phyloP scores from a whole-genome alignment of 1,140 invertebrate species.

The Drosophila micromelanica region DNA sequence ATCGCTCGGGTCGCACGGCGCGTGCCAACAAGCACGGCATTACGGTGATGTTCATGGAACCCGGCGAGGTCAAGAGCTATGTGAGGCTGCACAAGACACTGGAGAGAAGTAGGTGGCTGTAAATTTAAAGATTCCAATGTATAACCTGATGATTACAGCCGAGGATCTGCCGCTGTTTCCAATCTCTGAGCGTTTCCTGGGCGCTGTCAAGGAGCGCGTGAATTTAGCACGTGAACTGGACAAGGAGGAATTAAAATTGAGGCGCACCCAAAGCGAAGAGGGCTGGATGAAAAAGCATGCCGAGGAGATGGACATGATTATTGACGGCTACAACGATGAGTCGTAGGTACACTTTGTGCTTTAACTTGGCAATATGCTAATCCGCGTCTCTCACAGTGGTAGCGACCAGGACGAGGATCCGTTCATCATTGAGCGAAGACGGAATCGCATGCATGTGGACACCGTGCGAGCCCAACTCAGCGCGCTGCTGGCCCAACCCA shows the following conservation, averaged over 20 bases:
- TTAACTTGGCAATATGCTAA: not conserved
- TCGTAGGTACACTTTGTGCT: slow-evolving; percentile 35
- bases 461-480: slow-evolving; percentile 86
- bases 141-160: slow-evolving; percentile 85
- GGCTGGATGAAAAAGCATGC: slow-evolving; percentile 92
- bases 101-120: slow-evolving; percentile 88
- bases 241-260: slow-evolving; percentile 88
- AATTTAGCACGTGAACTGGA: slow-evolving; percentile 92
- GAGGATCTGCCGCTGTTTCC: slow-evolving; percentile 94
- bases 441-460: slow-evolving; percentile 84
- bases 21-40: slow-evolving; percentile 94
- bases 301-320: slow-evolving; percentile 93
- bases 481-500: slow-evolving; percentile 86
- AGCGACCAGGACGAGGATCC: slow-evolving; percentile 80
- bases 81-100: slow-evolving; percentile 92
- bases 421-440: slow-evolving; percentile 70
- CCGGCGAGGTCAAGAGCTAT: slow-evolving; percentile 92
- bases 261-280: slow-evolving; percentile 88
- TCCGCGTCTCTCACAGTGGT: slow-evolving; percentile 37
- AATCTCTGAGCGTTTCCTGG: slow-evolving; percentile 88
- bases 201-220: slow-evolving; percentile 89
- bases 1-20: slow-evolving; percentile 98
- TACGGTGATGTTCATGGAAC: slow-evolving; percentile 96
- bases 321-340: slow-evolving; percentile 88
- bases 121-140: not conserved